These are phyloP conservation scores for Exephanes ischioxanthus DNA, from an alignment of 2,888 invertebrate species.

Conservation along the genomic window DNA sequence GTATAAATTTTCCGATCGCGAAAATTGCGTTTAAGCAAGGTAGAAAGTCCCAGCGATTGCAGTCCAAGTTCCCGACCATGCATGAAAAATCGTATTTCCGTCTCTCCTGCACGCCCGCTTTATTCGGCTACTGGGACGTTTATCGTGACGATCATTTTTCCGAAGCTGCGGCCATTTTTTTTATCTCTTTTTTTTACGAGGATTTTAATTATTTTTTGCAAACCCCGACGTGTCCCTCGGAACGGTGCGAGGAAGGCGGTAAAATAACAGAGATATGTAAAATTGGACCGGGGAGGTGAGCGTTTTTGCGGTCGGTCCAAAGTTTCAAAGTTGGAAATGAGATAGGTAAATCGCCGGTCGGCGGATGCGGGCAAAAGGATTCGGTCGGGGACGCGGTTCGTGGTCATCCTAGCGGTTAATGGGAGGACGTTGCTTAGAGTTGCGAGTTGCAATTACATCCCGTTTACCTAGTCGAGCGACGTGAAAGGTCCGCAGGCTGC, in stretches of 20 bases:
- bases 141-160: too few species aligned
- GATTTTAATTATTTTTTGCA: background rate
- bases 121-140: too few species aligned
- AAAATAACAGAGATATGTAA: background rate
- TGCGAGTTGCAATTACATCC: slow-evolving; percentile 30
- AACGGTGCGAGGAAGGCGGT: background rate
- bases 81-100: too few species aligned
- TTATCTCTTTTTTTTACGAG: background rate
- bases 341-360: background rate
- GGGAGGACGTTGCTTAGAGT: slow-evolving; percentile 5
- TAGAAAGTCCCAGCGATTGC: too few species aligned
- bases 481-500: background rate
- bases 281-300: background rate
- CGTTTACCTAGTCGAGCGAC: slow-evolving; percentile 10
- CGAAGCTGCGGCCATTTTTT: too few species aligned
- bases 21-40: too few species aligned
- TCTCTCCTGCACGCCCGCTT: too few species aligned
- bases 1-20: too few species aligned
- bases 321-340: background rate
- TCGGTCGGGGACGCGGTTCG: background rate
- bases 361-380: background rate
- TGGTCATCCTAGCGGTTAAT: background rate
- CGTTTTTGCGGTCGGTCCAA: background rate
- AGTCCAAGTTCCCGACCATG: too few species aligned
- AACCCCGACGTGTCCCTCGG: too few species aligned